Evolutionary conservation across 2,888 invertebrate genomes (phyloP), one percentile per base, ranked within the genome.

Genomic region (Torymus texanus): DNA sequence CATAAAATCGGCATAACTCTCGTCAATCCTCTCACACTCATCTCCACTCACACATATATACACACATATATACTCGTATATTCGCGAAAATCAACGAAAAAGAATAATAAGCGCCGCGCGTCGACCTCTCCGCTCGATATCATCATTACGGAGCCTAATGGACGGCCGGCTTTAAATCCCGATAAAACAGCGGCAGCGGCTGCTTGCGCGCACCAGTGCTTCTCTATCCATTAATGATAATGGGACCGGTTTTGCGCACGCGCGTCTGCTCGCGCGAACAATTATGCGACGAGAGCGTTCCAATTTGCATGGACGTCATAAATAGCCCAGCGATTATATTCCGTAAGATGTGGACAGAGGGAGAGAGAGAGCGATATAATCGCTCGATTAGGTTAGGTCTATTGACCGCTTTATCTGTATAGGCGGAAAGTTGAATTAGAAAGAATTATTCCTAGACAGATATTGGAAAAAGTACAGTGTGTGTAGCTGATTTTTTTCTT

Each of bases 171-270:
- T 72, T 78, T 59, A 66, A 78, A 66, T 78, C 71, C 77, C 29
- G 56, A 71, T 65, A 59, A 75, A 67, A 75, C 62, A 29, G 41
- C 41, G 21, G 21, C 59, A 8, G 51, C 59, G 5, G 18, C 41
- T 63, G 29, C 18, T 13, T 13, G 55, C 5, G 24, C 24, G 29
- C 29, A 29, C 29, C 29, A 29, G 29, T 8, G 41, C 41, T 41
- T 41, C 70, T 72, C 65, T 70, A 71, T 79, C 75, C 75, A 79
- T 79, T 75, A 71, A 71, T 68, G 79, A 80, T 79, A 72, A 72
- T 80, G 63, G 78, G 76, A 81, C 81, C 81, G 81, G 81, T 81
- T 81, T 50, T 62, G 16, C 41, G 5, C 62, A 8, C 50, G 50
- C 53, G 61, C n/a, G n/a, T n/a, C n/a, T n/a, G n/a, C n/a, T n/a